Conservation (phyloP, 2,113 vertebrate genomes). For the Corythaeola cristata region DNA sequence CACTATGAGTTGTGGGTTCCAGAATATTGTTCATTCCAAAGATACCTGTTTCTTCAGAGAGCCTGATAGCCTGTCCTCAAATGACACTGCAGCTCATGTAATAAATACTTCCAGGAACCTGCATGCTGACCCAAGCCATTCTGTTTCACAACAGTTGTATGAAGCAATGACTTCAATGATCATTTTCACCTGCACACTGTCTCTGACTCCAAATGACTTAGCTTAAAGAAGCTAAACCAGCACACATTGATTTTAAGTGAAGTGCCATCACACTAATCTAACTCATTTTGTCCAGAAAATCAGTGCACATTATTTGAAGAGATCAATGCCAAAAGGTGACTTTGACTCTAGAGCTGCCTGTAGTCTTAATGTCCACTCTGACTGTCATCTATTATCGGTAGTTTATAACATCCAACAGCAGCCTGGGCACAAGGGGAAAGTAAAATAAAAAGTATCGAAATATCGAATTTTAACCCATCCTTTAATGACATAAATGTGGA, state of each 20-base stretch:
- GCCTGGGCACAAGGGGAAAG: background rate
- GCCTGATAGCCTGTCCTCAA: background rate
- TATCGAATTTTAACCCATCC: background rate
- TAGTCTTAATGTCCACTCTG: background rate
- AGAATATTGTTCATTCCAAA: background rate
- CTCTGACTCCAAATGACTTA: background rate
- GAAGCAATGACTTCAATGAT: background rate
- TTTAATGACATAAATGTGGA: background rate
- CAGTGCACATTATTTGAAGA: background rate
- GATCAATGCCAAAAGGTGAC: background rate
- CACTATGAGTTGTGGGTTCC: background rate
- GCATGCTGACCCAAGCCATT: background rate
- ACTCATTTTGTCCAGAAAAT: background rate
- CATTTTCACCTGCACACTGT: background rate
- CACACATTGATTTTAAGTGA: background rate
- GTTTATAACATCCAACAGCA: background rate
- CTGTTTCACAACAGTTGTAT: background rate
- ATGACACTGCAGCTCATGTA: background rate
- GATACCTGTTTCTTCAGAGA: background rate
- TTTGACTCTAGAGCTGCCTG: background rate
- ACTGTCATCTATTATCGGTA: background rate
- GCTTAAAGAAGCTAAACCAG: background rate
- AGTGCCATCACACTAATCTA: background rate
- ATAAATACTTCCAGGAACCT: background rate
- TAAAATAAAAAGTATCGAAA: background rate